Conservation (phyloP, 1,140 invertebrate genomes). For the Ceratosolen fusciceps region DNA sequence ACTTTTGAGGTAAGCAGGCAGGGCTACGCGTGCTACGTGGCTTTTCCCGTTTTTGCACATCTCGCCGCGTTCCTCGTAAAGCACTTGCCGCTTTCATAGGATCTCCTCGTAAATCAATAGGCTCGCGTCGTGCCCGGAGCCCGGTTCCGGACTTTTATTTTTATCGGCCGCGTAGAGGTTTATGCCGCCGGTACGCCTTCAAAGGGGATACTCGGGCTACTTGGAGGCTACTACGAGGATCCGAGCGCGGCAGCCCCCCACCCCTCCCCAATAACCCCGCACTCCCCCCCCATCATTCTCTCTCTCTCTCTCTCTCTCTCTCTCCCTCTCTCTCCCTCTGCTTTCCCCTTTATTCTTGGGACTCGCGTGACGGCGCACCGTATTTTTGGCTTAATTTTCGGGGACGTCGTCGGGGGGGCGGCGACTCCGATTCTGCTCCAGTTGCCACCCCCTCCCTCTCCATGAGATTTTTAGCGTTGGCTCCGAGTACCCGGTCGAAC, state of each 20-base stretch:
- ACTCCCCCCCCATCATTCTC: too few species aligned
- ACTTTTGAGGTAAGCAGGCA: background rate
- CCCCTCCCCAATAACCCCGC: too few species aligned
- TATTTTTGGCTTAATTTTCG: background rate
- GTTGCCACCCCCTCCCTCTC: too few species aligned
- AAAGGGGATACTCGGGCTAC: background rate
- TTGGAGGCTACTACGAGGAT: background rate
- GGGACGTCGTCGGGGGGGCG: background rate
- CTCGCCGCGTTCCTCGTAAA: background rate
- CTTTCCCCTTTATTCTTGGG: background rate
- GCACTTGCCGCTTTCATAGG: background rate
- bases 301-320: too few species aligned
- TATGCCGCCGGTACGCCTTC: slow-evolving; percentile 9
- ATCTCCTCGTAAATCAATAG: slow-evolving; percentile 29
- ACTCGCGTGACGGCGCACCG: background rate
- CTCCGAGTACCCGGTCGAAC: too few species aligned
- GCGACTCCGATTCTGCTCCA: background rate
- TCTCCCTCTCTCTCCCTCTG: too few species aligned
- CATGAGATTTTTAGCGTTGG: too few species aligned
- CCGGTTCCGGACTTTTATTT: background rate
- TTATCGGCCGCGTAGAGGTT: background rate
- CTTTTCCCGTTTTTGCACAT: background rate
- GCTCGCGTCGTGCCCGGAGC: background rate
- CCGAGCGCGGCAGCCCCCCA: too few species aligned
- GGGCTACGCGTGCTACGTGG: background rate